These are phyloP conservation scores for Tetrapedia diversipes DNA, from an alignment of 2,888 invertebrate species.

Conservation along the genomic window DNA sequence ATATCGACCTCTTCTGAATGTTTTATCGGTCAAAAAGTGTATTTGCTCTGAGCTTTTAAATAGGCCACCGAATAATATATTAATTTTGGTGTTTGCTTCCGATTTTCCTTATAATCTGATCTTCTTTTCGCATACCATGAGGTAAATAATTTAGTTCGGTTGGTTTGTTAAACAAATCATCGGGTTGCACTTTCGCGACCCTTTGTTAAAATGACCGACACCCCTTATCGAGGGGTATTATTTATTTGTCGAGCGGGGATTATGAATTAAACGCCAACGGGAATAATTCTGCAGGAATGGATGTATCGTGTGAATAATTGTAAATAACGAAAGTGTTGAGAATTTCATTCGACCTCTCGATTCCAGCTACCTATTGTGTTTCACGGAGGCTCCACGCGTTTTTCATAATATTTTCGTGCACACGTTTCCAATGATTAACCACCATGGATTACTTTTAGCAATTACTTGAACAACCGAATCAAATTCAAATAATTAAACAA, in stretches of 20 bases:
- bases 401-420: background rate
- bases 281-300: slow-evolving; percentile 2
- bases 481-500: background rate
- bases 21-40: no score
- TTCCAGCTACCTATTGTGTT: background rate
- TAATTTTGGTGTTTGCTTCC: no score
- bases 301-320: slow-evolving; percentile 11
- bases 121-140: no score
- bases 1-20: no score
- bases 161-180: background rate
- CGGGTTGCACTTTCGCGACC: background rate
- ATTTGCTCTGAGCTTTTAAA: no score
- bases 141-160: no score
- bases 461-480: slow-evolving; percentile 9
- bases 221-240: slow-evolving; percentile 2
- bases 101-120: no score
- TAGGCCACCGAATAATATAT: no score
- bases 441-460: background rate
- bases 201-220: slow-evolving; percentile 10
- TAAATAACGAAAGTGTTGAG: slow-evolving; percentile 21
- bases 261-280: slow-evolving; percentile 4
- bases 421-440: background rate
- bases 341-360: slow-evolving; percentile 15
- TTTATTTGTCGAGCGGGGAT: slow-evolving; percentile 1
- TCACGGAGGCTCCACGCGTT: background rate